phyloP scores from a whole-genome alignment of 2,797 vertebrate genomes.

The Apogon talboti region DNA sequence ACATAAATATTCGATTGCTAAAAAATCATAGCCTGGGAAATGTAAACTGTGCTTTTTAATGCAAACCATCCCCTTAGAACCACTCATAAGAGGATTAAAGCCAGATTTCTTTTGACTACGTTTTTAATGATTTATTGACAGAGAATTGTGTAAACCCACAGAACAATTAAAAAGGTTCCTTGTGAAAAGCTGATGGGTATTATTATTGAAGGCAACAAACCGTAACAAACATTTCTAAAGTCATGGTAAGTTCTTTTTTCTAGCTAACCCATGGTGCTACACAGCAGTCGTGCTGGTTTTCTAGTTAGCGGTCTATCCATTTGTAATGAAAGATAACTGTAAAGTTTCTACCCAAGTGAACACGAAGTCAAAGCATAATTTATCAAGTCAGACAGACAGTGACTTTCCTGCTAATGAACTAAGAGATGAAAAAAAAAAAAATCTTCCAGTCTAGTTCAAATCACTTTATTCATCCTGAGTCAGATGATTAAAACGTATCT shows the following conservation, averaged over 20 bases:
- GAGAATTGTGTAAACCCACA: slow-evolving; percentile 14
- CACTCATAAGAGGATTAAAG: slow-evolving; percentile 7
- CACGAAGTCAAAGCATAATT: slow-evolving; percentile 15
- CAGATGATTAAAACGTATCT: slow-evolving; percentile 9
- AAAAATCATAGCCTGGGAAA: slow-evolving; percentile 45
- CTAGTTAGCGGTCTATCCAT: background rate
- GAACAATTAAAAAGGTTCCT: slow-evolving; percentile 17
- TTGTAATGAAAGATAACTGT: slow-evolving; percentile 19
- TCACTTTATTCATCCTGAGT: background rate
- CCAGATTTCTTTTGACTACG: slow-evolving; percentile 5
- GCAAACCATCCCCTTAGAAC: slow-evolving; percentile 28
- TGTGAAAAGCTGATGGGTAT: background rate
- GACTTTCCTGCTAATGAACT: slow-evolving; percentile 6
- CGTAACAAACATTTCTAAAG: background rate
- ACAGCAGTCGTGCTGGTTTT: background rate
- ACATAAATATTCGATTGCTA: slow-evolving; percentile 40
- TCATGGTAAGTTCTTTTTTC: slow-evolving; percentile 1
- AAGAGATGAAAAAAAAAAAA: slow-evolving; percentile 4
- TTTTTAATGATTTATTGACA: slow-evolving; percentile 2
- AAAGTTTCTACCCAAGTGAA: slow-evolving; percentile 19
- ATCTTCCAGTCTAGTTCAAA: slow-evolving; percentile 1
- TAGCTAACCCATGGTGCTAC: slow-evolving; percentile 1
- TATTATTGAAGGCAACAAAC: background rate
- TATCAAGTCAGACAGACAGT: slow-evolving; percentile 25
- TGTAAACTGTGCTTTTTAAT: slow-evolving; percentile 28